Base-by-base conservation (phyloP, 1,140 invertebrate species). In the Dreissena rostriformis region DNA sequence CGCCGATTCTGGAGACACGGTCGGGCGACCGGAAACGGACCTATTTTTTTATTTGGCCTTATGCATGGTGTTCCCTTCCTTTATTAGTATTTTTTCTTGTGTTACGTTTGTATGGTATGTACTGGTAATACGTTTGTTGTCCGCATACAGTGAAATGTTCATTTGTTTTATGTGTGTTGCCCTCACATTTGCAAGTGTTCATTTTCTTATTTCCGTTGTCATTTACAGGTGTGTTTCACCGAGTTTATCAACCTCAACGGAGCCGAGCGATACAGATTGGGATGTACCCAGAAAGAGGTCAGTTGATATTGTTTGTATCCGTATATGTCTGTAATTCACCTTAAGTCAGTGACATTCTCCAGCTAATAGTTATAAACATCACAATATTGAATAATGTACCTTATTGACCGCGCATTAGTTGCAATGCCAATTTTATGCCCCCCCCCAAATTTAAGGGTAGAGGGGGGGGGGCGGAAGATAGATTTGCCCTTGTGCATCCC, bases 201-300 rank as follows among this genome's bases (percentile, higher is more conserved):
- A 39, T 39, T 4, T 26, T 11, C 19, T 63, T 63, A 63, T n/a
- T 28, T 22, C 19, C 15, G 26, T 71, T 71, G 51, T 17, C 19
- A 61, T 19, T 71, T 63, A 15, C 39, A 77, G 75, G 17, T 77
- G 11, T 77, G 75, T 26, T 77, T 52, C 63, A 77, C 75, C 14
- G 75, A 77, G 75, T 77, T 52, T 66, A 26, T 77, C 0, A 66
- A 65, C 19, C 63, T 77, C 19, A 77, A 77, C 55, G 75, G 75
- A n/a, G 75, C n/a, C 26, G 55, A 66, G 11, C n/a, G 75, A 24
- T 77, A 77, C 63, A 66, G 75, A 52, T 15, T 77, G 6, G 75
- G 75, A 6, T 77, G 75, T 26, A 15, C 55, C 17, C 19, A 63
- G 5, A 51, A 24, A 12, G 52, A 28, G 39, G 75, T 77, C 28